phyloP scores from a whole-genome alignment of 2,113 vertebrate species.

The Tachysurus fulvidraco region DNA sequence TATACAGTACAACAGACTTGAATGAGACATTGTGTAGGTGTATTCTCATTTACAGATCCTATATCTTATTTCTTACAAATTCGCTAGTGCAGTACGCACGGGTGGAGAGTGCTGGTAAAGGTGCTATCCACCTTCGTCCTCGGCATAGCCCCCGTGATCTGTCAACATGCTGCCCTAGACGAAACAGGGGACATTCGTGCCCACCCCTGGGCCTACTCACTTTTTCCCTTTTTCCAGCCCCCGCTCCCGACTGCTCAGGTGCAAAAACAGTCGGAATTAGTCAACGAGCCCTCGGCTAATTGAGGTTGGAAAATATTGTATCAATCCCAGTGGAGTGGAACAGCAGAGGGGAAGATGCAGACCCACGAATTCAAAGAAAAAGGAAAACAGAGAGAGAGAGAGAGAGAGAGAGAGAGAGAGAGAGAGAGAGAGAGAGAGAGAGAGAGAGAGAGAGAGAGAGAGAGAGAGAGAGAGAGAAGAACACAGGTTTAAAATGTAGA shows the following conservation, averaged over 20 bases:
- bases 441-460: neutral
- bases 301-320: constrained; percentile 82
- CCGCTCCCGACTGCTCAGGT: constrained; percentile 73
- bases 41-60: neutral
- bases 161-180: constrained; percentile 63
- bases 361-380: constrained; percentile 12
- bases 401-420: neutral
- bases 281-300: constrained; percentile 76
- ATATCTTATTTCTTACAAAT: neutral
- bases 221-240: constrained; percentile 81
- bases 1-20: neutral
- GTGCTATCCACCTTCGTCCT: constrained; percentile 57
- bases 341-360: constrained; percentile 67
- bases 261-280: constrained; percentile 81
- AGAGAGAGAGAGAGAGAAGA: neutral
- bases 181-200: constrained; percentile 61
- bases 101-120: neutral
- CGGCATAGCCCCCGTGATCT: constrained; percentile 62
- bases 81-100: neutral
- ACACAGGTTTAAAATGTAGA: neutral
- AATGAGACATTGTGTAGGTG: neutral
- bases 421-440: neutral
- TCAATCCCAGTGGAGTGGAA: constrained; percentile 77
- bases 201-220: constrained; percentile 65
- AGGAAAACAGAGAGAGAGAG: neutral